Base-by-base conservation (phyloP, 2,113 vertebrate genomes). In the Sinocyclocheilus anshuiensis region DNA sequence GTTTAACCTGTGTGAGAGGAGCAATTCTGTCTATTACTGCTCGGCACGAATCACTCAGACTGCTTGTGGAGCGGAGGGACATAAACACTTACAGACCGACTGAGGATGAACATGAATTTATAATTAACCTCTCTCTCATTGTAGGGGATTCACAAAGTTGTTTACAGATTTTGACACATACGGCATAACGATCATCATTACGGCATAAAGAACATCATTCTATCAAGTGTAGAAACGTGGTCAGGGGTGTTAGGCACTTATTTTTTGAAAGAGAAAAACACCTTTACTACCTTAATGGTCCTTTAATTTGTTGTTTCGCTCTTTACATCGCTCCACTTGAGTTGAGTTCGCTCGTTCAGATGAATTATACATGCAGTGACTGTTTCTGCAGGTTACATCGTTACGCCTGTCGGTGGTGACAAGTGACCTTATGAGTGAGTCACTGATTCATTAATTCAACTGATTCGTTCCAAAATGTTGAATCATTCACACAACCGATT, bases 1-100 rank as follows among this genome's bases (percentile, higher is more conserved):
- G 72, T 87, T 69, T 50, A 77, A 77, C n/a, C 36, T 69, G 63
- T 42, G 20, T 86, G 26, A 86, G 61, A 74, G 22, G 33, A 79
- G 76, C 48, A 10, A 20, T 74, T 83, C 80, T 48, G 39, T 77
- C 53, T 65, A 48, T 65, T 77, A 55, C 16, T n/a, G 65, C 50
- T 36, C 33, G 12, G 48, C 15, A 57, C 50, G 18, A 15, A 53
- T 82, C 29, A 59, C 29, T 78, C 55, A 15, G 33, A 50, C n/a
- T 69, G 16, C 67, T 76, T 2, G 12, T 76, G 74, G 42, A 15
- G 71, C 36, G 3, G 20, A 42, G 10, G 20, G 71, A 74, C 20
- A 42, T 42, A 39, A n/a, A 42, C 61, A 63, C 36, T 74, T 15
- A 71, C 67, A 71, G 26, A 36, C 67, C 6, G 20, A 42, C 20